These are phyloP conservation scores for Melanostoma mellinum DNA, from an alignment of 2,888 invertebrate genomes.

Conservation along the genomic window DNA sequence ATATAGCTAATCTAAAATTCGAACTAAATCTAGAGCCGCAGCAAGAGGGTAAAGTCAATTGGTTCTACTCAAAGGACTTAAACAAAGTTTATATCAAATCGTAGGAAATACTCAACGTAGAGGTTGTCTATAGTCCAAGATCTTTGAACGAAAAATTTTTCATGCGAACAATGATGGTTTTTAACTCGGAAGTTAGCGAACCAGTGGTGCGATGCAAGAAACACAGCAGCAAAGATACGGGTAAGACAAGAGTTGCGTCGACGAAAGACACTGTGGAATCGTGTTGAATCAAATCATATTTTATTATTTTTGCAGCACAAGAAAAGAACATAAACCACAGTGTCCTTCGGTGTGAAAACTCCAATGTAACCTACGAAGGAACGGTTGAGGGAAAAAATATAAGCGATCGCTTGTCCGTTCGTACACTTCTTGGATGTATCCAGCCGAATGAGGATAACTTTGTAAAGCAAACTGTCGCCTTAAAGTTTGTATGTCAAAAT, in stretches of 20 bases:
- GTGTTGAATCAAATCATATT: conserved; percentile 27
- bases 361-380: conserved; percentile 78
- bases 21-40: conserved; percentile 76
- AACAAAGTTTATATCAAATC: conserved; percentile 85
- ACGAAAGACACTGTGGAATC: no score
- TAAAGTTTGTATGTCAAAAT: conserved; percentile 88
- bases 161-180: conserved; percentile 85
- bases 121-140: conserved; percentile 77
- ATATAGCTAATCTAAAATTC: conserved; percentile 78
- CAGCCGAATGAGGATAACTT: conserved; percentile 81
- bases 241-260: conserved; percentile 72
- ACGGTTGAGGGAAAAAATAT: conserved; percentile 81
- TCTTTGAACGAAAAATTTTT: conserved; percentile 79
- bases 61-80: conserved; percentile 83
- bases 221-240: conserved; percentile 82
- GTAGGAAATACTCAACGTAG: conserved; percentile 85
- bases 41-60: conserved; percentile 75
- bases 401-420: conserved; percentile 85
- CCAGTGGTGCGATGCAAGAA: conserved; percentile 87
- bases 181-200: conserved; percentile 85
- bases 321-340: conserved; percentile 75
- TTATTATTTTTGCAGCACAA: conserved; percentile 60
- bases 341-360: conserved; percentile 79
- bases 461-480: conserved; percentile 83
- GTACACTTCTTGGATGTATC: conserved; percentile 84